phyloP scores from a whole-genome alignment of 2,797 vertebrate species.

The Cryptoprocta ferox region DNA sequence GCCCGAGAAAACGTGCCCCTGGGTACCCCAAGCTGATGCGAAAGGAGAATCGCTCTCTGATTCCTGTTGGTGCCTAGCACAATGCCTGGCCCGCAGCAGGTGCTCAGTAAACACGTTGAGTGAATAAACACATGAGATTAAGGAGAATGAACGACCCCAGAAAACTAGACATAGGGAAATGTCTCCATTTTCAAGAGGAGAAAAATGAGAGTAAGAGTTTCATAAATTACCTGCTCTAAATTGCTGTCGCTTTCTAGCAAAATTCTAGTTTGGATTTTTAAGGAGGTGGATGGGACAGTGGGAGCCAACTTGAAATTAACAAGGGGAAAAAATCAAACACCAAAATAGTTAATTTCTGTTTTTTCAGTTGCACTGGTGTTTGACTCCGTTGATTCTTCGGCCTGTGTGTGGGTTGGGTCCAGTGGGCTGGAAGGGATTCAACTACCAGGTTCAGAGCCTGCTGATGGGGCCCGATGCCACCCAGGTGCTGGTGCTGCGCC shows the following conservation, averaged over 20 bases:
- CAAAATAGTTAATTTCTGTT: neutral
- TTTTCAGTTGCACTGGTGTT: neutral
- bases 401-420: neutral
- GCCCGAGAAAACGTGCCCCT: neutral
- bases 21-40: neutral
- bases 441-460: neutral
- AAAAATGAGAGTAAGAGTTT: neutral
- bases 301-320: neutral
- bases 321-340: neutral
- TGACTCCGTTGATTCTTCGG: neutral
- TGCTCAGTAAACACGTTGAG: neutral
- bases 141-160: neutral
- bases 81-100: neutral
- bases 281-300: neutral
- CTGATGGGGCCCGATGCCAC: neutral
- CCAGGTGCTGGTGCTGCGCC: neutral
- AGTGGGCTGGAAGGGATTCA: neutral
- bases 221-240: neutral
- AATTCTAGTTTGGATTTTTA: neutral
- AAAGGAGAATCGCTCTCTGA: neutral
- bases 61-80: neutral
- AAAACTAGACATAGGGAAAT: neutral
- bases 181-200: neutral
- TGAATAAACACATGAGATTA: neutral
- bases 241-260: neutral